Base-by-base conservation (phyloP, 2,888 invertebrate genomes). In the Alloplasta piceator region DNA sequence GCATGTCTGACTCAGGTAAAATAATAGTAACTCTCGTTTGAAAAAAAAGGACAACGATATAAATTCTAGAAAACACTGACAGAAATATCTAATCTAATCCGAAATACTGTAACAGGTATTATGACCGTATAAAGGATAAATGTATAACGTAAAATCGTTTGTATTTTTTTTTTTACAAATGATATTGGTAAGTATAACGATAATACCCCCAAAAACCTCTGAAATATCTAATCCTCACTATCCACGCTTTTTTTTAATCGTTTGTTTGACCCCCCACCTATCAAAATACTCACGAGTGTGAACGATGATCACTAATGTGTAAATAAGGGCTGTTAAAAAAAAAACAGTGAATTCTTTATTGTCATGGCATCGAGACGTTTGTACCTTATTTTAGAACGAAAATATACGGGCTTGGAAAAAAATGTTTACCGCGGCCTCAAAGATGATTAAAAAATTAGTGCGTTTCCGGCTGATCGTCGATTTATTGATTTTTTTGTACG, bases 91-190 rank as follows among this genome's bases (percentile, higher is more conserved):
- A 90, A 86, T 89, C 91, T 92, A 91, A 89, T 90, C 86, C 87
- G 88, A 91, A 92, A 92, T 92, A 92, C 92, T 92, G 92, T 87
- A 91, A 86, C 89, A 92, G 92, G 91, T 91, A 91, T 91, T 89
- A 89, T 89, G 89, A 91, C 90, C 89, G 75, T 85, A 90, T 89
- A 88, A 87, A 86, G 87, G 86, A 89, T 87, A 87, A 64, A 67
- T 72, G 56, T 67, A 46, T 76, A 80, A 81, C 68, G 41, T 76
- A 81, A 81, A 70, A 76, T 78, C 56, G 74, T 71, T 68, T 71
- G 72, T 72, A 50, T 73, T 73, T 76, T 80, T 79, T 74, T 78
- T 79, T 83, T 83, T 82, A 82, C 83, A 82, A 83, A 78, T 73
- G 84, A 85, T 85, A 84, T 84, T 72, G 77, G 68, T 85, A 86